Base-by-base conservation (phyloP, 1,140 invertebrate species). In the Scaptomyza graminum region DNA sequence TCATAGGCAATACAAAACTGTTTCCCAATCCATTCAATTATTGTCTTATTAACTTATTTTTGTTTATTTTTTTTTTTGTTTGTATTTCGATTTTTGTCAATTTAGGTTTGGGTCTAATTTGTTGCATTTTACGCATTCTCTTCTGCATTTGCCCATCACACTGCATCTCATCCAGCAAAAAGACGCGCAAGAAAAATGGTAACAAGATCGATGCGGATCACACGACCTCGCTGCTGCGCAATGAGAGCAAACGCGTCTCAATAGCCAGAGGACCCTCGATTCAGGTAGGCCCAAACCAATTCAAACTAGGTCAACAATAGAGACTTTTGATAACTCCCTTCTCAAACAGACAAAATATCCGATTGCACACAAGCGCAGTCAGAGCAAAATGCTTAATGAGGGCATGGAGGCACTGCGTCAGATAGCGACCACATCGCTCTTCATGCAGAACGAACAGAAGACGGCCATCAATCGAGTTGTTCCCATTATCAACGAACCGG, bases 61-160 rank as follows among this genome's bases (percentile, higher is more conserved):
- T 3, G 4, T 11, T 60, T 16, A 15, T 5, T 1, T 34, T 13
- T 3, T 39, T 31, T 31, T 39, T 9, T 34, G 6, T 34, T 9
- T 34, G 6, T 34, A n/a, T n/a, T n/a, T n/a, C n/a, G 2, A 31
- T 31, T 5, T 31, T 9, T 34, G 6, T 34, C 31, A n/a, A 39
- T 52, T 25, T 18, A 92, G 91, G 79, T 73, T 91, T 94, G 56
- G 94, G 94, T 55, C 81, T 94, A 55, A 91, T 94, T 41, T 94
- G 94, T 89, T 94, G 94, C 75, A 91, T 94, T 31, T 85, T 94
- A 63, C 92, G 94, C 47, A 93, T 94, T 44, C 88, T 94, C 60
- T 92, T 94, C 62, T 94, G 94, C 84, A 92, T 94, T 68, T 94
- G 94, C 79, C 91, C 94, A 50, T 94, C 94, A 69, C 92, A 92